Evolutionary conservation across 2,888 invertebrate genomes (phyloP), one percentile per base, ranked within the genome.

Genomic region (Mimumesa dahlbomi): DNA sequence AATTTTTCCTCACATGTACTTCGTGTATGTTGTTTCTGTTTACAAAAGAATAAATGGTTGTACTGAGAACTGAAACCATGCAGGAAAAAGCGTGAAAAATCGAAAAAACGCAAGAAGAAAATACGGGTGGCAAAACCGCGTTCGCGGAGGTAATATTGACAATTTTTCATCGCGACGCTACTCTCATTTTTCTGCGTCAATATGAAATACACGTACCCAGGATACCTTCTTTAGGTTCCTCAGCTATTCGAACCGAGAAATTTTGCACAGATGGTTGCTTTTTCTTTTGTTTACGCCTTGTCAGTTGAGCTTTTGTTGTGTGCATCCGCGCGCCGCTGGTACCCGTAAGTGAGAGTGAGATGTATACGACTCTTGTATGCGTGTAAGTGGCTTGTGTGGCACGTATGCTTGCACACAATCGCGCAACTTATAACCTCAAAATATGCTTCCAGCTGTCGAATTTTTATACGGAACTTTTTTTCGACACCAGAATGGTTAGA

Each of bases 281-380:
- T 82, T 84, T 83, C 86, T 87, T 87, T 87, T 87, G 87, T 87
- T 87, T 87, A 87, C 87, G 87, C 87, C 85, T 87, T 87, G 87
- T 87, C 87, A 87, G 84, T 87, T 81, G 84, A 71, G 81, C 83
- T 86, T 85, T 83, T 86, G 86, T 86, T 85, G 86, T 87, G 85
- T 85, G 84, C 75, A 82, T 79, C 82, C 82, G 86, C 84, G 85
- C 87, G 85, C 84, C 83, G 81, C 83, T 83, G 80, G 65, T 64
- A 72, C 64, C 68, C 59, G 62, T 74, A 62, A 73, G 82, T 69
- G 81, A 82, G 77, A 81, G 70, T 78, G 75, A 77, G 67, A 67
- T 76, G 79, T 81, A 77, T 69, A 66, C 74, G 79, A 80, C 45
- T 61, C 65, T 34, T 58, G 72, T 73, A 56, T 63, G 53, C 61